Evolutionary conservation across 2,888 invertebrate genomes (phyloP).

Genomic region (Thelaira solivaga): DNA sequence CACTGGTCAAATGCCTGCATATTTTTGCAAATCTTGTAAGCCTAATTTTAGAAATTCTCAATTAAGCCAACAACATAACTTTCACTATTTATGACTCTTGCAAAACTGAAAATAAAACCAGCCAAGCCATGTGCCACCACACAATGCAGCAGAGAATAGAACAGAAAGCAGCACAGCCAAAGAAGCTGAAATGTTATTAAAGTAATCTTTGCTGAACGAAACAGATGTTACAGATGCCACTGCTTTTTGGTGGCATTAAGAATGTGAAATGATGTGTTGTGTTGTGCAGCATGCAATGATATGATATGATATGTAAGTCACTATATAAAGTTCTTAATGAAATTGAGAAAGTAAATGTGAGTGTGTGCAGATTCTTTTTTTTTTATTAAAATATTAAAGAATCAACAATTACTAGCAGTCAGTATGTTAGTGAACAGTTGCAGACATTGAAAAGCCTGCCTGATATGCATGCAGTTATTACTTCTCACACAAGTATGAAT

Average conservation of each 20-base stretch:
- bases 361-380: slow-evolving; percentile 5
- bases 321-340: background rate
- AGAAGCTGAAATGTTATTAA: slow-evolving; percentile 18
- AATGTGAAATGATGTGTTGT: slow-evolving; percentile 39
- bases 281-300: slow-evolving; percentile 16
- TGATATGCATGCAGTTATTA: no score
- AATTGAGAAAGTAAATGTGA: background rate
- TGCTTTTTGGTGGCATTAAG: slow-evolving; percentile 49
- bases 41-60: no score
- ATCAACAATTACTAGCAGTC: slow-evolving; percentile 36
- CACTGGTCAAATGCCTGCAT: no score
- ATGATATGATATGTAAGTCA: background rate
- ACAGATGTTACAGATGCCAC: slow-evolving; percentile 57
- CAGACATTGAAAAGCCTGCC: slow-evolving; percentile 1
- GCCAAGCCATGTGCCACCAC: background rate
- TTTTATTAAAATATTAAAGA: slow-evolving; percentile 12
- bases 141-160: no score
- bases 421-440: background rate
- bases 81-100: slow-evolving; percentile 18
- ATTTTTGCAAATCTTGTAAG: no score
- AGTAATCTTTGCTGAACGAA: slow-evolving; percentile 26
- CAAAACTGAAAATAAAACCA: background rate
- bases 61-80: background rate
- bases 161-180: background rate
- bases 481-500: background rate